A percentile compares a stretch with the other conserved stretches of the same genome.
Conservation (phyloP, 2,888 invertebrate genomes). For the Stenotaenia linearis region DNA sequence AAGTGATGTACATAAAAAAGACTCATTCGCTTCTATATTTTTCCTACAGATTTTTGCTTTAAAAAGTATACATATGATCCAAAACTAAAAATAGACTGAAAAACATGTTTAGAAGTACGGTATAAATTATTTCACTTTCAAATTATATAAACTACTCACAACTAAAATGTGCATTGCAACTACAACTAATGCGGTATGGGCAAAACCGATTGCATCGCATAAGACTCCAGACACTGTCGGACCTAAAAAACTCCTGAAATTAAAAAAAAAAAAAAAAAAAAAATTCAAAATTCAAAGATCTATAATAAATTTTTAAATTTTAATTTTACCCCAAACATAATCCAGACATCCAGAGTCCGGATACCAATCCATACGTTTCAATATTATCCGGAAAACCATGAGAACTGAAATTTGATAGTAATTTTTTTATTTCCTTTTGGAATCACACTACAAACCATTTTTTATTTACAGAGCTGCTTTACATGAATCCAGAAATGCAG, state of each 20-base stretch:
- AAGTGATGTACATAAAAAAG: neutral
- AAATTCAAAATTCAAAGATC: no score
- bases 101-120: neutral
- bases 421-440: no score
- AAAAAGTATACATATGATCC: neutral
- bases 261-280: neutral
- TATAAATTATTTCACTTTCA: no score
- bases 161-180: slow-evolving; percentile 60
- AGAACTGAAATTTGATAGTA: neutral
- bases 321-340: slow-evolving; percentile 66
- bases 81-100: neutral
- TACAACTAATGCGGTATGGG: slow-evolving; percentile 64
- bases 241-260: slow-evolving; percentile 35
- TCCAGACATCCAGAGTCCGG: slow-evolving; percentile 83
- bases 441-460: no score
- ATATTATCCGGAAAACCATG: slow-evolving; percentile 74
- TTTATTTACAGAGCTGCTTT: slow-evolving; percentile 67
- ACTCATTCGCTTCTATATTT: neutral
- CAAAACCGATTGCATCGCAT: slow-evolving; percentile 58
- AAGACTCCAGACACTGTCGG: slow-evolving; percentile 39
- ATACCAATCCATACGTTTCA: slow-evolving; percentile 81
- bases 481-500: slow-evolving; percentile 77
- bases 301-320: neutral
- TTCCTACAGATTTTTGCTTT: no score
- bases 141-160: no score